Evolutionary conservation across 1,140 invertebrate species (phyloP).

Genomic region (Lysiphlebus fabarum): DNA sequence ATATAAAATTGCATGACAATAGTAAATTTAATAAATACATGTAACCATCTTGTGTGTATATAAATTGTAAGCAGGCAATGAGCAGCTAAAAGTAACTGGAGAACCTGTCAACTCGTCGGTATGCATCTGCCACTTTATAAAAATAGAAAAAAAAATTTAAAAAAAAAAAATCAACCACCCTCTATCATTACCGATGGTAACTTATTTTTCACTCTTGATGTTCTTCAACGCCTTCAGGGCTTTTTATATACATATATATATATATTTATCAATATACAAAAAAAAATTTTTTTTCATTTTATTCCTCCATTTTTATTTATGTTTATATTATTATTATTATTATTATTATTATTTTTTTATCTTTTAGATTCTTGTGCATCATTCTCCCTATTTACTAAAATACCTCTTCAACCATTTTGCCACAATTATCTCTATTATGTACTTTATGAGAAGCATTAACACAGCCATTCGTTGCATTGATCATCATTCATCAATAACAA

Average conservation of each 20-base stretch:
- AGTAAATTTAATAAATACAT: not conserved
- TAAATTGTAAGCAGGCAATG: constrained; percentile 8
- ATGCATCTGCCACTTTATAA: constrained; percentile 33
- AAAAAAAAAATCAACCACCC: constrained; percentile 16
- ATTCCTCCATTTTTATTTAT: not conserved
- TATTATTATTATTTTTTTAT: too few relatives aligned
- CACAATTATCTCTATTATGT: constrained; percentile 31
- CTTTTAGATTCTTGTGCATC: constrained; percentile 1
- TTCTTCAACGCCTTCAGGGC: not conserved
- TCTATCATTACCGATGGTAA: not conserved
- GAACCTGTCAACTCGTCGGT: constrained; percentile 30
- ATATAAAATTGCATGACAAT: constrained; percentile 11
- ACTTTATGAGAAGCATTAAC: constrained; percentile 23
- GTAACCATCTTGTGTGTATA: constrained; percentile 5
- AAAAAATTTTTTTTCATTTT: constrained; percentile 4
- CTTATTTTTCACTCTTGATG: not conserved
- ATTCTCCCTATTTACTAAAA: constrained; percentile 8
- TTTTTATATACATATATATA: too few relatives aligned
- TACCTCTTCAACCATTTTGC: constrained; percentile 29
- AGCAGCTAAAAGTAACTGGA: constrained; percentile 21
- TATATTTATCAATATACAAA: not conserved
- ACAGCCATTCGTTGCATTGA: constrained; percentile 20
- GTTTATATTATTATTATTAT: not conserved
- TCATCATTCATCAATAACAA: constrained; percentile 12
- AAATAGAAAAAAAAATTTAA: not conserved